These are phyloP conservation scores for Gavia stellata DNA, from an alignment of 2,113 vertebrate species.

Conservation along the genomic window DNA sequence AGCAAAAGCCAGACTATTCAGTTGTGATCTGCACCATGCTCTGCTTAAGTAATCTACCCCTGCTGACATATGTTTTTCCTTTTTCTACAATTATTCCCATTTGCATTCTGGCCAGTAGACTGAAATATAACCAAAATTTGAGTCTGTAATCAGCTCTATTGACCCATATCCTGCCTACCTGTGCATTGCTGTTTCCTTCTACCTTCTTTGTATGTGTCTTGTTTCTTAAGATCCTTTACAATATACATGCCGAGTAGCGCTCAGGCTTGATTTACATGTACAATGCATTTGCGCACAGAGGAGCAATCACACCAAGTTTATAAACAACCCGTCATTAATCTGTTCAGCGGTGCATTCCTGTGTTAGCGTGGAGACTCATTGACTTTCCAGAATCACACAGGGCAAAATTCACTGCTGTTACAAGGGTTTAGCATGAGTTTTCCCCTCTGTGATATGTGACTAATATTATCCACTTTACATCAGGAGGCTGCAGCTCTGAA, in stretches of 20 bases:
- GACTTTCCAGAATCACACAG: slow-evolving; percentile 37
- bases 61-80: background rate
- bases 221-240: background rate
- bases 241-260: background rate
- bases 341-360: background rate
- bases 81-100: background rate
- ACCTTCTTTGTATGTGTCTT: slow-evolving; percentile 15
- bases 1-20: background rate
- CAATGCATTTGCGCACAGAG: slow-evolving; percentile 12
- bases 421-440: background rate
- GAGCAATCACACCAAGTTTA: slow-evolving; percentile 49
- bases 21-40: background rate
- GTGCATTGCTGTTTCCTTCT: background rate
- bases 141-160: background rate
- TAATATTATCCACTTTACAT: background rate
- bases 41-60: background rate
- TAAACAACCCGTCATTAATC: slow-evolving; percentile 43
- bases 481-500: background rate
- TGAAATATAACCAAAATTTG: background rate
- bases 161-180: background rate
- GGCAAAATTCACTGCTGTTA: slow-evolving; percentile 17
- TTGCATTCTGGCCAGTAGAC: background rate
- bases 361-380: background rate
- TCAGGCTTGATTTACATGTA: slow-evolving; percentile 31
- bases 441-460: background rate